A percentile compares a stretch with the other conserved stretches of the same genome.
Evolutionary conservation across 2,888 invertebrate genomes (phyloP).

Genomic region (Tipula helvola): DNA sequence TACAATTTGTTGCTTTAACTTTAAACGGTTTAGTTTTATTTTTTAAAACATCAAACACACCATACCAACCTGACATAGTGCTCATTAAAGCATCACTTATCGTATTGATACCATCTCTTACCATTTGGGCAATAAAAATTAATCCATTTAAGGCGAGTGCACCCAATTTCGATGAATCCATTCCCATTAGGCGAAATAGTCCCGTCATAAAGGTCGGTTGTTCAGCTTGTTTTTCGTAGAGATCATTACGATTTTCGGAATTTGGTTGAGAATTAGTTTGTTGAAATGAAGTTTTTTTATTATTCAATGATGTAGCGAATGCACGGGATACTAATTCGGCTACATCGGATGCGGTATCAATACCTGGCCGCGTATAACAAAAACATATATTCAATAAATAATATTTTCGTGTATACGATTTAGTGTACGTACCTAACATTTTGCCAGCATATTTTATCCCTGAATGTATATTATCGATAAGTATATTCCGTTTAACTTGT

Average conservation of each 20-base stretch:
- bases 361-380: slow-evolving; percentile 19
- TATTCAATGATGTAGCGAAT: slow-evolving; percentile 28
- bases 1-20: background rate
- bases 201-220: slow-evolving; percentile 23
- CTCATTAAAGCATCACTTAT: background rate
- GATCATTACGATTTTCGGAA: slow-evolving; percentile 14
- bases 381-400: background rate
- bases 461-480: slow-evolving; percentile 29
- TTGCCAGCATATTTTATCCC: slow-evolving; percentile 31
- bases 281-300: slow-evolving; percentile 19
- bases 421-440: slow-evolving; percentile 26
- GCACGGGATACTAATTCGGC: slow-evolving; percentile 47
- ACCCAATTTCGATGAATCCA: slow-evolving; percentile 63
- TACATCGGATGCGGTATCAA: slow-evolving; percentile 43
- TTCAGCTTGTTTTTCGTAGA: slow-evolving; percentile 8
- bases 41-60: background rate
- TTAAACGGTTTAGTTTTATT: background rate
- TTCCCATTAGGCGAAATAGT: slow-evolving; percentile 57
- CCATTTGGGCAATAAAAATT: slow-evolving; percentile 74
- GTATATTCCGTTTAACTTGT: slow-evolving; percentile 15
- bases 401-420: too few species aligned
- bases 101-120: slow-evolving; percentile 28
- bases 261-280: background rate
- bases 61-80: background rate
- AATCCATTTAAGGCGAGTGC: slow-evolving; percentile 73